Evolutionary conservation across 2,113 vertebrate species (phyloP).

Genomic region (Sorex fumeus): DNA sequence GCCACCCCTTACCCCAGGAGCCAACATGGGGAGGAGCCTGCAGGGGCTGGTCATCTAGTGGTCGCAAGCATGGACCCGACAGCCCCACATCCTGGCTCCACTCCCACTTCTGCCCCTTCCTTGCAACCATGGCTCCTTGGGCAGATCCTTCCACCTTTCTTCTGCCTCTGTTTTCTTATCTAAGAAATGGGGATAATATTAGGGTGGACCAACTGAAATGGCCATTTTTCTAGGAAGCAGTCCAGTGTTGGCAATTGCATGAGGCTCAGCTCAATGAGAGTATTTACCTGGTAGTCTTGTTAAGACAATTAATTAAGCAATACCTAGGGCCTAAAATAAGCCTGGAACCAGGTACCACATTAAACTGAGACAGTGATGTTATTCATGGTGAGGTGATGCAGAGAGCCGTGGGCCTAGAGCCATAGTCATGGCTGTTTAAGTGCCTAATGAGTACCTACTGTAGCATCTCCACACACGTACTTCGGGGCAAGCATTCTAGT

Average conservation of each 20-base stretch:
- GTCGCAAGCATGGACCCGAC: neutral
- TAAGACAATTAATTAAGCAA: neutral
- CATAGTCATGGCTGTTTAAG: too few species aligned
- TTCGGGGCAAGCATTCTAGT: neutral
- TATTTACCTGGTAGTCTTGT: neutral
- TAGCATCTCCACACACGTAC: neutral
- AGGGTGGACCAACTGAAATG: neutral
- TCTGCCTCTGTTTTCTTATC: neutral
- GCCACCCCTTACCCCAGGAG: neutral
- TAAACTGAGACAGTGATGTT: neutral
- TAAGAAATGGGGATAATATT: neutral
- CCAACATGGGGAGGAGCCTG: neutral
- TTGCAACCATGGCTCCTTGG: neutral
- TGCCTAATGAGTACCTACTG: slow-evolving; percentile 27
- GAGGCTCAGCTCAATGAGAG: neutral
- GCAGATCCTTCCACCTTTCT: neutral
- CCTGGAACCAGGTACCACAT: neutral
- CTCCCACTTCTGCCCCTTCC: neutral
- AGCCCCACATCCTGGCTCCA: neutral
- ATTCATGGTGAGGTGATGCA: neutral
- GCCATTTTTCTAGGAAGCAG: neutral
- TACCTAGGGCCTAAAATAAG: neutral
- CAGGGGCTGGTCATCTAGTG: neutral
- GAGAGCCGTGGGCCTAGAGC: neutral
- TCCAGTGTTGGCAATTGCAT: neutral